These are phyloP conservation scores for Hyaena hyaena DNA, from an alignment of 2,113 vertebrate genomes.

Conservation along the genomic window DNA sequence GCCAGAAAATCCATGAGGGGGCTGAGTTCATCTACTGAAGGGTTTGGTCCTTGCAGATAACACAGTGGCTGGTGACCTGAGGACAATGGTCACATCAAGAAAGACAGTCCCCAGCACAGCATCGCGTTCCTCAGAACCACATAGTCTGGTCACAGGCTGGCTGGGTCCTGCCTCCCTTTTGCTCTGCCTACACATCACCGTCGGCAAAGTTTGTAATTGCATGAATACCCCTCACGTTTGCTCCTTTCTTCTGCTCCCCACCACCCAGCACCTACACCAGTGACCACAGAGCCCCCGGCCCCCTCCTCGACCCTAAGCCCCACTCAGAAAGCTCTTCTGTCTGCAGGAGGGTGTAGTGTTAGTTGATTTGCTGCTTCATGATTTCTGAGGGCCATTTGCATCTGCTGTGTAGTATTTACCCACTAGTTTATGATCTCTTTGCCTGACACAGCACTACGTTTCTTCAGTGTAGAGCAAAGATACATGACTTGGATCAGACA, in stretches of 20 bases:
- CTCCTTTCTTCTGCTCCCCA: accelerated
- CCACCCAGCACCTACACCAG: no score
- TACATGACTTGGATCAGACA: no score
- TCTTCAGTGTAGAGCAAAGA: not conserved
- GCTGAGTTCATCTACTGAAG: not conserved
- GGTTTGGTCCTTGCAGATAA: not conserved
- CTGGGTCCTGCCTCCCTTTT: accelerated
- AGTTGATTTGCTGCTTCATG: not conserved
- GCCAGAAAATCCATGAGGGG: not conserved
- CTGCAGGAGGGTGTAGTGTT: accelerated
- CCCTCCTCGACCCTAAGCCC: no score
- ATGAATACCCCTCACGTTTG: not conserved
- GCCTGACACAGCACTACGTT: accelerated
- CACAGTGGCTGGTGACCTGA: not conserved
- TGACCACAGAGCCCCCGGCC: not conserved
- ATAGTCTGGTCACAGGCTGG: accelerated
- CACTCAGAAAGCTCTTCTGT: not conserved
- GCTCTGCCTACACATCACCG: no score
- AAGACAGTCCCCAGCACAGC: accelerated
- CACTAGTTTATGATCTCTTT: no score
- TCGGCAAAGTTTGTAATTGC: not conserved
- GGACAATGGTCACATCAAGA: not conserved
- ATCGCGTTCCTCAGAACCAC: accelerated
- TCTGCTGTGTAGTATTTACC: accelerated
- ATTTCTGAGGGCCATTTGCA: not conserved